Base-by-base conservation (phyloP, 2,113 vertebrate species). In the Zeus faber region DNA sequence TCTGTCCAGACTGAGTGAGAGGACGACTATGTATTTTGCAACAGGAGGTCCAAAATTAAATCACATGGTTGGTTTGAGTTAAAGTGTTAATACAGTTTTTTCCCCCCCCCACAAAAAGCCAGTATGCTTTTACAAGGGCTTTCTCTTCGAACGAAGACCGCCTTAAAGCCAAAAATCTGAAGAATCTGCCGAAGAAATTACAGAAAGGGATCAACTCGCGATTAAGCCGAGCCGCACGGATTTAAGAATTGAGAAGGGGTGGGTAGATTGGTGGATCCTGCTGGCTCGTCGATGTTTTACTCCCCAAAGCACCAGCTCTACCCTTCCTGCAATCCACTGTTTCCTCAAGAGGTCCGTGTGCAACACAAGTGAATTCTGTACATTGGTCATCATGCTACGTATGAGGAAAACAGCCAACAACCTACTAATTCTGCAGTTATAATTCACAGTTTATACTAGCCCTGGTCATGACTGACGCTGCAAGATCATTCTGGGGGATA, bases 361-460 rank as follows among this genome's bases (percentile, higher is more conserved):
- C 33, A 37, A n/a, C 33, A 37, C 33, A 37, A 4, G 59, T 48
- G 53, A 56, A 58, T 45, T 29, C 58, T 20, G 48, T 54, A 49
- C 31, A 10, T 46, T 52, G 56, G 58, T 65, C 59, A 52, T 63
- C 57, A 67, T 80, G 80, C 83, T 81, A 83, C 83, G 45, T 69
- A n/a, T 37, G 33, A n/a, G n/a, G n/a, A 7, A 9, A 7, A 31
- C 56, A 65, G 56, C 20, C 70, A 62, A 78, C 72, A 53, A 49
- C 66, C 44, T 62, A 67, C 58, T 73, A 67, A 65, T 69, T 60
- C 67, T 65, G 66, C 54, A 49, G 44, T 54, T 63, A 54, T 61
- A 73, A 80, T 84, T 84, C 85, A 87, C 85, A 87, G 85, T 83
- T 83, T 80, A 66, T 62, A 52, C 73, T 79, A 70, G 67, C 67